Conservation (phyloP, 64 coral and sea anemone species). For the Stichodactyla mertensii region DNA sequence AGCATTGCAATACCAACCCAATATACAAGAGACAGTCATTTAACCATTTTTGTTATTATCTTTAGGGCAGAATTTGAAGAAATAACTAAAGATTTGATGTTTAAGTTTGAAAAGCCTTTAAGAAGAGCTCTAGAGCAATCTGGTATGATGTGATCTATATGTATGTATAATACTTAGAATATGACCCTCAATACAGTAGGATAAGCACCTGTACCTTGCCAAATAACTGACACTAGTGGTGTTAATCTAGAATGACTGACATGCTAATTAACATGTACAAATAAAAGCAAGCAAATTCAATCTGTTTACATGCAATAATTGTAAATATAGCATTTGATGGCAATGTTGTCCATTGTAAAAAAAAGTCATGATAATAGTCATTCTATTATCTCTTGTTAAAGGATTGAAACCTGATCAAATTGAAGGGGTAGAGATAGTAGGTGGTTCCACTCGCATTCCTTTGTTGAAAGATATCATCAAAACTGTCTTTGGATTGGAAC, state of each 20-base stretch:
- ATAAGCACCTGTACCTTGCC: no score
- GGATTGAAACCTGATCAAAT: slow-evolving; percentile 78
- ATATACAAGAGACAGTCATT: no score
- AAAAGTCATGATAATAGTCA: not conserved
- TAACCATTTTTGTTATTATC: not conserved
- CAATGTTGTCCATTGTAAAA: no score
- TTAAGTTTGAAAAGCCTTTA: slow-evolving; percentile 61
- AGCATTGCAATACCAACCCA: not conserved
- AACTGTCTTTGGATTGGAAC: slow-evolving; percentile 72
- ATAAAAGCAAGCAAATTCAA: no score
- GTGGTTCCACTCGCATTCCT: slow-evolving; percentile 92
- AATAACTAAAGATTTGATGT: slow-evolving; percentile 29
- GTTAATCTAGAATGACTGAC: no score
- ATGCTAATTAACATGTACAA: no score
- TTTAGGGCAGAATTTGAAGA: slow-evolving; percentile 83
- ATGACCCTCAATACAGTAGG: no score
- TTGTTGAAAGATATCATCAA: slow-evolving; percentile 68
- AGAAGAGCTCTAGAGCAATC: slow-evolving; percentile 65
- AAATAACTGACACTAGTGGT: no score
- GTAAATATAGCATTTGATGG: no score
- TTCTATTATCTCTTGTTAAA: slow-evolving; percentile 12
- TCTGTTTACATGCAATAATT: no score
- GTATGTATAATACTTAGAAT: not conserved
- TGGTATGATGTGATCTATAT: slow-evolving; percentile 20
- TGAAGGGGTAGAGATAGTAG: slow-evolving; percentile 90